phyloP scores from a whole-genome alignment of 2,888 invertebrate genomes.

The Dicyrtomina minuta region DNA sequence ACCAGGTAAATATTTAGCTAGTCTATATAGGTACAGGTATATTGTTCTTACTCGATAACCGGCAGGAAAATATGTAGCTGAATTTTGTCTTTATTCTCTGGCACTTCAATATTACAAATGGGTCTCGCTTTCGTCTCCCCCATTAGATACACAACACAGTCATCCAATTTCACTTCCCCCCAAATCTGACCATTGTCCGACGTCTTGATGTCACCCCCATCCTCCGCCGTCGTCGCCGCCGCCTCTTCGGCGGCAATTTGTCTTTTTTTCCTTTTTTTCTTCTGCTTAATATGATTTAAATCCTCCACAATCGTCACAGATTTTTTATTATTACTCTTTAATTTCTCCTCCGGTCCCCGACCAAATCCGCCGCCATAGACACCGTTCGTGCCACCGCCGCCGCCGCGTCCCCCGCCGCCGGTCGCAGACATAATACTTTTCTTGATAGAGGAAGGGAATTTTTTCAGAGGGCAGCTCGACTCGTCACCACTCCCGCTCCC shows the following conservation, averaged over 20 bases:
- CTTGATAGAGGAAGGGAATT: constrained; percentile 9
- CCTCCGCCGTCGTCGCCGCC: neutral
- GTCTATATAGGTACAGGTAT: too few relatives aligned
- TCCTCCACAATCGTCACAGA: constrained; percentile 28
- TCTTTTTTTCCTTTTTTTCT: constrained; percentile 16
- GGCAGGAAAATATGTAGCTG: constrained; percentile 52
- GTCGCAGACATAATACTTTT: constrained; percentile 8
- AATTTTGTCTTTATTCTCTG: constrained; percentile 39
- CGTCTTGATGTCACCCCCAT: neutral
- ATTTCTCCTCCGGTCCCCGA: neutral
- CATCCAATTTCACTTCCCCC: constrained; percentile 44
- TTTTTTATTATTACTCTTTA: constrained; percentile 18
- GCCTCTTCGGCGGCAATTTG: neutral
- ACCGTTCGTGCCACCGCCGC: neutral
- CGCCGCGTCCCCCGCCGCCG: neutral
- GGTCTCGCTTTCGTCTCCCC: constrained; percentile 44
- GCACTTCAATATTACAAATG: constrained; percentile 44
- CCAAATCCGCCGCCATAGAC: too few relatives aligned
- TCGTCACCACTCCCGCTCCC: constrained; percentile 14
- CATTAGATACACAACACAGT: constrained; percentile 46
- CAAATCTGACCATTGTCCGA: constrained; percentile 14
- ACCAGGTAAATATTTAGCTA: neutral
- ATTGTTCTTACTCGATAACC: constrained; percentile 34
- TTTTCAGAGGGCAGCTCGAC: neutral
- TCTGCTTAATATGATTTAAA: constrained; percentile 5